Base-by-base conservation (phyloP, 1,140 invertebrate genomes). In the Linepithema humile region DNA sequence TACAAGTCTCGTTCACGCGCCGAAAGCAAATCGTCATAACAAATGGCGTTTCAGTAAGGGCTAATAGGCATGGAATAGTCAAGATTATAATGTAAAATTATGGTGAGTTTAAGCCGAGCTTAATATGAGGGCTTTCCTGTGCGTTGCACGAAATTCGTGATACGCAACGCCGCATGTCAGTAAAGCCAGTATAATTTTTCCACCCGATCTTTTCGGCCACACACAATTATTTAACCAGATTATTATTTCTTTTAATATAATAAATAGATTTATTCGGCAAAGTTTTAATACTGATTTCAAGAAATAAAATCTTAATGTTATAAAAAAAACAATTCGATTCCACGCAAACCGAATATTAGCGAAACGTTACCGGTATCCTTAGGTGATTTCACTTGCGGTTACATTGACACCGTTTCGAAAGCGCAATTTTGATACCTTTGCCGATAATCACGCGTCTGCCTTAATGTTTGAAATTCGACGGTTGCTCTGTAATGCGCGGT, bases 401-500 rank as follows among this genome's bases (percentile, higher is more conserved):
- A 55, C 64, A 80, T 69, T 80, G 35, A 69, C 62, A 78, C 23
- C 65, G n/a, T 4, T 53, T 2, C 32, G 35, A 43, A 48, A 69
- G 38, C 23, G 50, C 48, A 80, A 80, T 80, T 78, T 70, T 43
- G 75, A 69, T 80, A 32, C n/a, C 64, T 80, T 29, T 35, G 50
- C 23, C 32, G 55, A 69, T 80, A 43, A 80, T 70, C 48, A 29
- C n/a, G 38, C 59, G n/a, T 12, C 20, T 23, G 57, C 75, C 48
- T 67, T 67, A 78, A 78, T 69, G 17, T 29, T 26, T 12, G 35
- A 80, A 80, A 70, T 80, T 57, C 38, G 62, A 80, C 64, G 26
- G 70, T 80, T 69, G 75, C 75, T 10, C 10, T 35, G 26, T 80
- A 80, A 80, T 80, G 75, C 64, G n/a, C 50, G 64, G 75, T 69